Percentiles rank a stretch among this genome's conserved stretches.
These are phyloP conservation scores for Potamilus streckersoni DNA, from an alignment of 1,140 invertebrate species.

Conservation along the genomic window DNA sequence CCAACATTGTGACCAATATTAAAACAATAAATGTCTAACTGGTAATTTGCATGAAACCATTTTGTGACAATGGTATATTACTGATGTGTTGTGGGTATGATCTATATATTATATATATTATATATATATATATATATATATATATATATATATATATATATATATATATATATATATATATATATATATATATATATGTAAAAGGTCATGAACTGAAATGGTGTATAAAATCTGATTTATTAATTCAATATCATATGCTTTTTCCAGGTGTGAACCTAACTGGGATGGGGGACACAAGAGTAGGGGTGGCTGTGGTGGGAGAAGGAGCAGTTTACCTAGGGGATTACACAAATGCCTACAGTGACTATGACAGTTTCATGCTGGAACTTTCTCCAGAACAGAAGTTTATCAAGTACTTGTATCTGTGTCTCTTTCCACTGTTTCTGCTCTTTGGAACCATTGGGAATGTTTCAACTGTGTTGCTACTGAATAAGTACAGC, in stretches of 20 bases:
- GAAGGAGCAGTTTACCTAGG: background rate
- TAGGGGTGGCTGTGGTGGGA: too few relatives aligned
- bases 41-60: too few relatives aligned
- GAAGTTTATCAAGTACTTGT: constrained; percentile 24
- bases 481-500: constrained; percentile 51
- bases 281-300: background rate
- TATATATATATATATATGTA: constrained; percentile 13
- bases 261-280: constrained; percentile 12
- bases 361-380: background rate
- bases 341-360: background rate
- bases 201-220: background rate
- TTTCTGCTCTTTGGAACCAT: constrained; percentile 59
- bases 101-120: constrained; percentile 16
- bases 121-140: constrained; percentile 27
- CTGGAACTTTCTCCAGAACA: constrained; percentile 6
- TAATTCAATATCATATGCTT: background rate
- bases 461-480: constrained; percentile 52
- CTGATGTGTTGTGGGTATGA: background rate
- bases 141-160: constrained; percentile 15
- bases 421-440: constrained; percentile 48
- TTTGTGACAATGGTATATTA: too few relatives aligned
- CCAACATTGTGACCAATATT: too few relatives aligned
- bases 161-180: constrained; percentile 27
- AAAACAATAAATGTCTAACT: too few relatives aligned
- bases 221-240: too few relatives aligned